Conservation (phyloP, 2,888 invertebrate genomes). For the Petrophora chlorosata region DNA sequence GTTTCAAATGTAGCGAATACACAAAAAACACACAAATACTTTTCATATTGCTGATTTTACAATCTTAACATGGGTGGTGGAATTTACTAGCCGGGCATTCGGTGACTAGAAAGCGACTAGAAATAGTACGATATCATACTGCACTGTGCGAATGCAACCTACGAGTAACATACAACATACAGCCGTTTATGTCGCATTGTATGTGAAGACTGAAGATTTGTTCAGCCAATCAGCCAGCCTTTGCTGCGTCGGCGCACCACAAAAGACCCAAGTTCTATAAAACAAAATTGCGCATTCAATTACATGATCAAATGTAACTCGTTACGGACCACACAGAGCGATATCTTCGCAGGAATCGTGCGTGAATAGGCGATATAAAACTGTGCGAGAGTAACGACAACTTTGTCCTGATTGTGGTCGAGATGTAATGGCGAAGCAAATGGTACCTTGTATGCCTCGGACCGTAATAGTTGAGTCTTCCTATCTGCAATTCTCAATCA, state of each 20-base stretch:
- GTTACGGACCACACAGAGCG: conserved; percentile 32
- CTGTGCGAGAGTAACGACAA: conserved; percentile 3
- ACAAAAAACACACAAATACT: no score
- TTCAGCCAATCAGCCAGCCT: conserved; percentile 57
- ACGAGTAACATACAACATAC: background rate
- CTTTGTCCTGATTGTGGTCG: conserved; percentile 2
- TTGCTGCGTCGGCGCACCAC: conserved; percentile 55
- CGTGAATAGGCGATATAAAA: conserved; percentile 19
- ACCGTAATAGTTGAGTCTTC: background rate
- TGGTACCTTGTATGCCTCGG: background rate
- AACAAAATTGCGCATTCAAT: conserved; percentile 41
- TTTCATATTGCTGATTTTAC: no score
- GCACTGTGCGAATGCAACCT: background rate
- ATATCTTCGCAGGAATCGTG: conserved; percentile 12
- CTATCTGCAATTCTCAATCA: no score
- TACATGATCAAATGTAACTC: conserved; percentile 38
- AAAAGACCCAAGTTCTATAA: conserved; percentile 57
- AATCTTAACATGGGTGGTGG: no score
- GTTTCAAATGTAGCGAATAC: no score
- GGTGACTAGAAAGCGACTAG: no score
- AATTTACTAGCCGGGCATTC: no score
- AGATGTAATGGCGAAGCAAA: background rate
- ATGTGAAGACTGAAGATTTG: conserved; percentile 50
- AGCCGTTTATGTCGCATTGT: conserved; percentile 73
- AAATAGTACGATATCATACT: background rate